Base-by-base conservation (phyloP, 2,888 invertebrate genomes). In the Caradrina clavipalpis region DNA sequence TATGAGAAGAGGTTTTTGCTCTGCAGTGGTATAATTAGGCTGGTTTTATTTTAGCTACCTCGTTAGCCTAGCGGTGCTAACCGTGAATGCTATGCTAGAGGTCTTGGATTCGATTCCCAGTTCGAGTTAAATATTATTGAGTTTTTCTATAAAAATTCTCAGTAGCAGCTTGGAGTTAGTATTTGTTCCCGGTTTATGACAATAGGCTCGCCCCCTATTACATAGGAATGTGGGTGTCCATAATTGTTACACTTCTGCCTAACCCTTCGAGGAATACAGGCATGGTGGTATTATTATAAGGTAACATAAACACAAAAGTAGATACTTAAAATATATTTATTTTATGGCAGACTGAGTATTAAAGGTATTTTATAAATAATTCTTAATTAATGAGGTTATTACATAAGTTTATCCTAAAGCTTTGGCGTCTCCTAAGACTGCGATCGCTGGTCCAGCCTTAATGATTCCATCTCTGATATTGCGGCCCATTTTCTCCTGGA, bases 301-400 rank as follows among this genome's bases (percentile, higher is more conserved):
- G 19, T 31, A 57, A 42, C 2, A 39, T 0, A 51, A 56, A 75
- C 7, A 67, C 10, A 57, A 21, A 59, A 60, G 1, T 59, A 47
- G n/a, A 11, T 57, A 26, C 65, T 58, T 61, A 58, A 47, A 76
- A 57, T 49, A 59, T 49, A 67, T 53, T 72, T 72, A 75, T 55
- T 77, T 49, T 45, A 49, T 45, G 17, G 39, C 60, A 26, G 66
- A 58, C 42, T 72, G 78, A 76, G 78, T 66, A 77, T 77, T 77
- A 10, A 2, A 2, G 0, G 49, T 51, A 53, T 15, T 53, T 66
- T 66, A 77, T n/a, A 54, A 60, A 22, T 60, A 54, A 47, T 51
- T 50, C 10, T 39, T 73, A 49, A 56, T n/a, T 39, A 53, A 31
- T 1, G 54, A 42, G 49, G 49, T 19, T 5, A 11, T 42, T 13